These are phyloP conservation scores for Promerops cafer DNA, from an alignment of 2,113 vertebrate genomes.

Conservation along the genomic window DNA sequence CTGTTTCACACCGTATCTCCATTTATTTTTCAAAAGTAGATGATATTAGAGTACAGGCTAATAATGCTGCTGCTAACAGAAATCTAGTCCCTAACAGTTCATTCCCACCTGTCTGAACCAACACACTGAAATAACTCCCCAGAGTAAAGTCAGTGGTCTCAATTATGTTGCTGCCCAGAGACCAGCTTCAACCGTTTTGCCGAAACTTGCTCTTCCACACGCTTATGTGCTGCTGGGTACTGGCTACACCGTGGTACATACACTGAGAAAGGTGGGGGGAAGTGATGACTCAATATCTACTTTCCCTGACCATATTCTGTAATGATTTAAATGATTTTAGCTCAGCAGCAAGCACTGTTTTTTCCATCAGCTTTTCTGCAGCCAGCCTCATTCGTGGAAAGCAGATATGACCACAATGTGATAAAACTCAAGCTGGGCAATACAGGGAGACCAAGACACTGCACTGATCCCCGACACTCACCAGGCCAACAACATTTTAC, in stretches of 20 bases:
- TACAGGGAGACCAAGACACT: background rate
- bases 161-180: background rate
- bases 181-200: background rate
- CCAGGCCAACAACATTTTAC: background rate
- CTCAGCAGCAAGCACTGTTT: background rate
- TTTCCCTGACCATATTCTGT: background rate
- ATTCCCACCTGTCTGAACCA: background rate
- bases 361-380: background rate
- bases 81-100: background rate
- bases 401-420: background rate
- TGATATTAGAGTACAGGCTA: background rate
- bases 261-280: background rate
- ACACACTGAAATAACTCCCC: background rate
- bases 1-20: background rate
- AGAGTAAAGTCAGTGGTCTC: background rate
- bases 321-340: background rate
- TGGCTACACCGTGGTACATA: rapidly evolving
- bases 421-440: background rate
- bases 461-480: background rate
- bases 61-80: background rate
- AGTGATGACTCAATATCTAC: background rate
- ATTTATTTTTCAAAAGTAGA: background rate
- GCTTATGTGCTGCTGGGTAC: background rate
- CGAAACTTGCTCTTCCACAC: background rate
- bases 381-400: background rate